A percentile compares a stretch with the other conserved stretches of the same genome.
Evolutionary conservation across 1,140 invertebrate genomes (phyloP).

Genomic region (Drosophila lowei): DNA sequence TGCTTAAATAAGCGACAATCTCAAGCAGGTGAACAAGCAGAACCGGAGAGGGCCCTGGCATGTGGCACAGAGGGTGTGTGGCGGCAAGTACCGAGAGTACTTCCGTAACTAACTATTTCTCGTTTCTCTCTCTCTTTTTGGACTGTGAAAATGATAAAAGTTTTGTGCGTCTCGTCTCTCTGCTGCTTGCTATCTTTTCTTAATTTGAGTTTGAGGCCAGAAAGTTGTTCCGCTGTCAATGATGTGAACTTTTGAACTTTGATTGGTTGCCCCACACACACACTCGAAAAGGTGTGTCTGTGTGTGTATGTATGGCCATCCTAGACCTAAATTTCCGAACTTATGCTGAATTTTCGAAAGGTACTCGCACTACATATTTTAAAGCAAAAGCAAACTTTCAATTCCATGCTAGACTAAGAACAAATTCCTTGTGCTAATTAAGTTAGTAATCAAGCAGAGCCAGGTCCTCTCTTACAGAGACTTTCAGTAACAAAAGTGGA

Average conservation of each 20-base stretch:
- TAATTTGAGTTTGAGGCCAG: slow-evolving; percentile 66
- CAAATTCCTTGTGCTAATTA: too few relatives aligned
- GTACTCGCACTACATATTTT: too few relatives aligned
- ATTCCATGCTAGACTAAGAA: too few relatives aligned
- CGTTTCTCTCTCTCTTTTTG: slow-evolving; percentile 27
- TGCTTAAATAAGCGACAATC: slow-evolving; percentile 40
- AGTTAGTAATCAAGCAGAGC: too few relatives aligned
- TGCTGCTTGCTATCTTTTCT: slow-evolving; percentile 62
- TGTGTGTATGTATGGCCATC: too few relatives aligned
- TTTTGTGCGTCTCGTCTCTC: slow-evolving; percentile 47
- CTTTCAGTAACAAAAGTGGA: too few relatives aligned
- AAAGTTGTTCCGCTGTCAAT: slow-evolving; percentile 67
- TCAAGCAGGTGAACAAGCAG: neutral
- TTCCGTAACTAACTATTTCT: slow-evolving; percentile 49
- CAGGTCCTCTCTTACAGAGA: too few relatives aligned
- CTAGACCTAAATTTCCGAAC: slow-evolving; percentile 23
- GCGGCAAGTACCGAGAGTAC: slow-evolving; percentile 16
- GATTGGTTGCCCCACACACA: slow-evolving; percentile 56
- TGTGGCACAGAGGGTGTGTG: neutral
- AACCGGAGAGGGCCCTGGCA: neutral
- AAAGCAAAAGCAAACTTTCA: too few relatives aligned
- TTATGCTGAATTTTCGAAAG: neutral
- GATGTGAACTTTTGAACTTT: slow-evolving; percentile 77
- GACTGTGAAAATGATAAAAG: slow-evolving; percentile 75
- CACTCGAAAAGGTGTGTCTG: neutral